A percentile compares a stretch with the other conserved stretches of the same genome.
These are phyloP conservation scores for Cassiopea xamachana DNA, from an alignment of 30 jellyfish, hydroid and myxozoan genomes.

Conservation along the genomic window DNA sequence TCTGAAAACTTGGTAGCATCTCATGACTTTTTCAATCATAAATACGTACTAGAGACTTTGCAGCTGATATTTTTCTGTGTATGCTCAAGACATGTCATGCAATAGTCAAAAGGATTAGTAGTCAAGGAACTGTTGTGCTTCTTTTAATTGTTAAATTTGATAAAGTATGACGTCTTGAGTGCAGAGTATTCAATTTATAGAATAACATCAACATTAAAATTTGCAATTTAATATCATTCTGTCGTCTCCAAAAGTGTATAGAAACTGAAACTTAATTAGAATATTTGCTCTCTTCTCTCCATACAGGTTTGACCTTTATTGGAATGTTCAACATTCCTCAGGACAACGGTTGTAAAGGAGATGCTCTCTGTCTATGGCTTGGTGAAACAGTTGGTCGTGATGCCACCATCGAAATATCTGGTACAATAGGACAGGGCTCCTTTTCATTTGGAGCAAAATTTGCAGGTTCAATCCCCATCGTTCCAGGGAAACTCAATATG, in stretches of 20 bases:
- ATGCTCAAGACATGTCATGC: too few relatives aligned
- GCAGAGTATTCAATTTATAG: too few relatives aligned
- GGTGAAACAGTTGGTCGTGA: conserved; percentile 55
- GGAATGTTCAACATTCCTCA: conserved; percentile 67
- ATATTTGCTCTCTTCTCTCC: background rate
- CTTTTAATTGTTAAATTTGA: too few relatives aligned
- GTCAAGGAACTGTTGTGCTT: too few relatives aligned
- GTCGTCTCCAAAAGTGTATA: background rate
- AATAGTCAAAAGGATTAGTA: too few relatives aligned
- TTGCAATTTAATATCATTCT: background rate
- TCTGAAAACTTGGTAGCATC: too few relatives aligned
- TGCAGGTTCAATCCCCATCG: conserved; percentile 42
- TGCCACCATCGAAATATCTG: conserved; percentile 58
- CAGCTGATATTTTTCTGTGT: too few relatives aligned
- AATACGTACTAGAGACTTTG: too few relatives aligned
- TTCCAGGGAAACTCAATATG: conserved; percentile 34
- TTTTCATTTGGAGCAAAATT: conserved; percentile 52
- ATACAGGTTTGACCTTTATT: conserved; percentile 38
- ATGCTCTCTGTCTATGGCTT: conserved; percentile 64
- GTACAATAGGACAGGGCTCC: conserved; percentile 23
- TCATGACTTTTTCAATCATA: too few relatives aligned
- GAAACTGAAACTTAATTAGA: too few relatives aligned
- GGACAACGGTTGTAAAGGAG: conserved; percentile 66
- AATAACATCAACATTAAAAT: too few relatives aligned
- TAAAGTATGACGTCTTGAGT: too few relatives aligned